Evolutionary conservation across 1,140 invertebrate species (phyloP).

Genomic region (Trachymyrmex cornetzi): DNA sequence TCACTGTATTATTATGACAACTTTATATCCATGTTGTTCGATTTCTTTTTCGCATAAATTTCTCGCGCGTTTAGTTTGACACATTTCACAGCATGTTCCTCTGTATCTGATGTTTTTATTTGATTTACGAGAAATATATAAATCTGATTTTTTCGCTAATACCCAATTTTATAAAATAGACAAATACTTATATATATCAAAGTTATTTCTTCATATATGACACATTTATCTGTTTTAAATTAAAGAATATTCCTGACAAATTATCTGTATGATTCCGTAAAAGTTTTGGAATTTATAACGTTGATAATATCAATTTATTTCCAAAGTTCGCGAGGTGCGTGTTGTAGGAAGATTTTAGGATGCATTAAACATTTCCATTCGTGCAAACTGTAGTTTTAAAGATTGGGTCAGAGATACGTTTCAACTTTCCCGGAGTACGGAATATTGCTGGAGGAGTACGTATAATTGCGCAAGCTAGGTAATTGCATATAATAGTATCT

Average conservation of each 20-base stretch:
- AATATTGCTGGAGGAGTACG: not conserved
- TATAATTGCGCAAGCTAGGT: conserved; percentile 29
- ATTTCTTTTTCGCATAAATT: not conserved
- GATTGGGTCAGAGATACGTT: conserved; percentile 48
- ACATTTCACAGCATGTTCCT: not conserved
- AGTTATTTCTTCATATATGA: not conserved
- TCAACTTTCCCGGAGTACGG: not conserved
- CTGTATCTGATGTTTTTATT: not conserved
- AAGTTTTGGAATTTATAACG: not conserved
- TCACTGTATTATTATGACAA: conserved; percentile 1
- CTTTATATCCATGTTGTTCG: conserved; percentile 14
- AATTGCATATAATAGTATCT: conserved; percentile 12
- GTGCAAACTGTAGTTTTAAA: conserved; percentile 36
- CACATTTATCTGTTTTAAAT: not conserved
- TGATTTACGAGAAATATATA: not conserved
- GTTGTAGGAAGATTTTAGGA: conserved; percentile 1
- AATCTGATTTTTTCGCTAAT: not conserved
- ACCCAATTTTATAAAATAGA: not conserved
- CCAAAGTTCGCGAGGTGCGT: conserved; percentile 14
- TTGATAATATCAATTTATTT: conserved; percentile 26
- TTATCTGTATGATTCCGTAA: not conserved
- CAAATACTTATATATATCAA: not conserved
- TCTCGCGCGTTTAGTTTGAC: not conserved
- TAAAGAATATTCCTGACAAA: not conserved
- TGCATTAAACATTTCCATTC: conserved; percentile 39